These are phyloP conservation scores for Lepidurus packardi DNA, from an alignment of 1,140 invertebrate species.

Conservation along the genomic window DNA sequence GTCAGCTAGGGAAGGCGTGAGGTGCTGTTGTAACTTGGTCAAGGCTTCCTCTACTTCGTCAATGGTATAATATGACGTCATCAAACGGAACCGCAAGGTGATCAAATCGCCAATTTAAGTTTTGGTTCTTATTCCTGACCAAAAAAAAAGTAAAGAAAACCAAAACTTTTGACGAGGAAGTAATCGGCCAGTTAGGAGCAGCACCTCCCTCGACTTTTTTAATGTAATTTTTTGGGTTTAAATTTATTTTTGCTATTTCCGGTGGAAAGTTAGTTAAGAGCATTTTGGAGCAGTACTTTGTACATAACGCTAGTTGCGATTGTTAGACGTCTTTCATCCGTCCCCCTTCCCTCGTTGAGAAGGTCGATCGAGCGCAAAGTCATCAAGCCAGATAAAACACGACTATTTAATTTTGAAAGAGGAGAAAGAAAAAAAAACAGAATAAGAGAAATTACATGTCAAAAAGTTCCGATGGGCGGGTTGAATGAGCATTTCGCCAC, in stretches of 20 bases:
- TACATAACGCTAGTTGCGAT: neutral
- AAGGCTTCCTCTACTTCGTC: neutral
- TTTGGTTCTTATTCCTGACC: neutral
- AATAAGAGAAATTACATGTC: neutral
- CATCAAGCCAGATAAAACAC: neutral
- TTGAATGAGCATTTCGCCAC: neutral
- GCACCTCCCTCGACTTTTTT: neutral
- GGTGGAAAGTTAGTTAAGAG: neutral
- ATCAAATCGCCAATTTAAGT: neutral
- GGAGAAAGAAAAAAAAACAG: no score
- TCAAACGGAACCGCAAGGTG: neutral
- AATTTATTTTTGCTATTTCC: conserved; percentile 8
- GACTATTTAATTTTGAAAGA: no score
- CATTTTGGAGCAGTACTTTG: neutral
- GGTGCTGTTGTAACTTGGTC: conserved; percentile 33
- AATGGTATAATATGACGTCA: neutral
- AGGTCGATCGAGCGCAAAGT: neutral
- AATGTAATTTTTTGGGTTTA: neutral
- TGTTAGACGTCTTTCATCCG: conserved; percentile 18
- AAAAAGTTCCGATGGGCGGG: neutral
- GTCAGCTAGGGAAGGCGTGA: conserved; percentile 34
- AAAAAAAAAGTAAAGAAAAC: neutral
- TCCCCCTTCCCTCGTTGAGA: neutral
- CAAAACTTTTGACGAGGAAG: conserved; percentile 10
- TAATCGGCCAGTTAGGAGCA: neutral